Percentiles rank a stretch among this genome's conserved stretches.
These are phyloP conservation scores for Otus scops DNA, from an alignment of 2,797 vertebrate species.

Conservation along the genomic window DNA sequence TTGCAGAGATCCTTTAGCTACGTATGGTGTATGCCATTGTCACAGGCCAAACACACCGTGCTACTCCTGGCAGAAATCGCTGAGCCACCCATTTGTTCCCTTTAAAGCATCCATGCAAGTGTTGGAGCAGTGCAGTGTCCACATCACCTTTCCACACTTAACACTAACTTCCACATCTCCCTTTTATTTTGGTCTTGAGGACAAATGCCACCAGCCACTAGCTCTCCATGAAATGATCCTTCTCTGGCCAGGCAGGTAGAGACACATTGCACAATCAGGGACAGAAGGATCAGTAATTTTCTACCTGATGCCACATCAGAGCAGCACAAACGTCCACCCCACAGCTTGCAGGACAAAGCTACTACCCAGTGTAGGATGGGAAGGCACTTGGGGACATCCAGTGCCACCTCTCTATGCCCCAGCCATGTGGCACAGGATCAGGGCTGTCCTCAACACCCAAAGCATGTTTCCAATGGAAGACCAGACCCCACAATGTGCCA, in stretches of 20 bases:
- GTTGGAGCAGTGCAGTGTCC: background rate
- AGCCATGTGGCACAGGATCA: background rate
- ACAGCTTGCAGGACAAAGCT: background rate
- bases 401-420: background rate
- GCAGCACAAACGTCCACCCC: rapidly evolving
- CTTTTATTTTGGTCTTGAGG: background rate
- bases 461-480: background rate
- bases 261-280: background rate
- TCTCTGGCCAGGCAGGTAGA: background rate
- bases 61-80: background rate
- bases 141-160: background rate
- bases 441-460: background rate
- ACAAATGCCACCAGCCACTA: background rate
- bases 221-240: background rate
- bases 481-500: background rate
- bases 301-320: background rate
- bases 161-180: background rate
- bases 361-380: rapidly evolving
- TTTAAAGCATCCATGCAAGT: background rate
- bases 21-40: background rate
- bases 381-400: background rate
- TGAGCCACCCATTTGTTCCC: background rate
- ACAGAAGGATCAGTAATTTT: background rate
- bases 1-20: background rate
- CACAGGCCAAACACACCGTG: background rate